Base-by-base conservation (phyloP, 2,113 vertebrate species). In the Mixornis gularis region DNA sequence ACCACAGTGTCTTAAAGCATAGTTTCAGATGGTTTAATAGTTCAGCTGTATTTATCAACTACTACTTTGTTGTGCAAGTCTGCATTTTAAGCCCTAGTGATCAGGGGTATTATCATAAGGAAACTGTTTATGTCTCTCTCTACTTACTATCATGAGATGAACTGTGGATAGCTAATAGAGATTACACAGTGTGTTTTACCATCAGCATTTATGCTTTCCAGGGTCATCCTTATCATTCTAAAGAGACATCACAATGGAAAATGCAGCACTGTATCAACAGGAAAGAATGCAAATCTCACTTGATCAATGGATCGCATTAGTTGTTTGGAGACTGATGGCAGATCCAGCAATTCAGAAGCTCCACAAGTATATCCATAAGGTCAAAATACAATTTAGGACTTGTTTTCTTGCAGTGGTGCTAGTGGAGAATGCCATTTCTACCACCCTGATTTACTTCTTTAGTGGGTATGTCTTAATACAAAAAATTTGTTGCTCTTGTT, bases 221-320 rank as follows among this genome's bases (percentile, higher is more conserved):
- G 86, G 58, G 87, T 88, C 78, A 93, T 49, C 43, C 66, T 84
- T 69, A 85, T 36, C 40, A 59, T 87, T 91, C 85, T 56, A 78
- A 95, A 95, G 60, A 95, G 66, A 79, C 58, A 55, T 19, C 80
- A 90, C 22, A 59, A 55, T 27, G 51, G 58, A 93, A 92, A 52
- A 89, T 53, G 21, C 36, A 95, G 36, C 60, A 84, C 3, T 90
- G 30, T 19, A 79, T 85, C 43, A 94, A 44, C 21, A 49, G 34
- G 83, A 94, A 94, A 71, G 77, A 80, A 80, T 77, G 87, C 41
- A 92, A 87, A 85, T 90, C 55, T 63, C 53, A 69, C 29, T 59
- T 95, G 93, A 78, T 96, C 85, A 85, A 15, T 72, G 68, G 40
- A 29, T 79, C 48, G 36, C 59, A 68, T 71, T 90, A 96, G 65